Base-by-base conservation (phyloP, 2,797 vertebrate genomes). In the Pyrocephalus nanus region DNA sequence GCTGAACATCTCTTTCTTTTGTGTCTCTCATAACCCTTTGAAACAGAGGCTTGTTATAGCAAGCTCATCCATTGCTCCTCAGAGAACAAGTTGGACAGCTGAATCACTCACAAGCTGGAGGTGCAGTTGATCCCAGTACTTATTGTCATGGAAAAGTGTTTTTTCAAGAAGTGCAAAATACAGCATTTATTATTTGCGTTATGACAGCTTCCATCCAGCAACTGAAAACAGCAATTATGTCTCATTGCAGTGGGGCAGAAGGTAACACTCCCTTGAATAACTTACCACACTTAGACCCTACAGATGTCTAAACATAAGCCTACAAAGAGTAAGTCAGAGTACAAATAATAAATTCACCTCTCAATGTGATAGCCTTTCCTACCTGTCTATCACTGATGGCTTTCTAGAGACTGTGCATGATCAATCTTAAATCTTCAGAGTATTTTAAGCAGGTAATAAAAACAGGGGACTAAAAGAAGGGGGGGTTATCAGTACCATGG, bases 161-260 rank as follows among this genome's bases (percentile, higher is more conserved):
- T 79, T 67, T 92, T 62, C 66, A 86, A 92, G 81, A 92, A 70
- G 70, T 2, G 3, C 8, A 95, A 92, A 96, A 86, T 29, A 60
- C 32, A 65, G 18, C 40, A 93, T 64, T 92, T 91, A 73, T 88
- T 73, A 94, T 91, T 81, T 94, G 74, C 70, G 76, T 76, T 58
- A 81, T 25, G 30, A 34, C 47, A 86, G 42, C 42, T 74, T 87
- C 70, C 69, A 92, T 25, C 36, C 54, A 74, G 40, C 29, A 88
- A 71, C 51, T 84, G 77, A 65, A 90, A 90, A 55, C 8, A 90
- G 60, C 45, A 93, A 29, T 51, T 81, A 69, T 4, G 53, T 43
- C 60, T 86, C 79, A 47, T 18, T 86, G 73, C 70, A 81, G 61
- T 4, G 73, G 30, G 30, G 45, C 64, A 92, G 81, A 87, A 77